Percentiles rank a stretch among this genome's conserved stretches.
These are phyloP conservation scores for Remorina albescens DNA, from an alignment of 2,797 vertebrate genomes.

Conservation along the genomic window DNA sequence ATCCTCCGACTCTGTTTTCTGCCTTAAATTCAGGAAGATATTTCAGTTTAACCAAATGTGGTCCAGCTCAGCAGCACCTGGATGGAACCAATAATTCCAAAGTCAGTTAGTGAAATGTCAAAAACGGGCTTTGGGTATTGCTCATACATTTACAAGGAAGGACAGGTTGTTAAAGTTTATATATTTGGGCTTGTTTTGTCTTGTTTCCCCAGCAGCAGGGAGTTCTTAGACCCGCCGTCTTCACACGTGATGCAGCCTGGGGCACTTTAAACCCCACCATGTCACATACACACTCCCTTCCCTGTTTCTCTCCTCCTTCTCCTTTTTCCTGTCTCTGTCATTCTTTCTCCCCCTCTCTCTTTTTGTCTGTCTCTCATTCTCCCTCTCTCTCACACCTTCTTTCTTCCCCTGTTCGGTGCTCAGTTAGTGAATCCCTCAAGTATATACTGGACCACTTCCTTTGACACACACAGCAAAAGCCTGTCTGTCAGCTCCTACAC, in stretches of 20 bases:
- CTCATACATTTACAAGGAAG: slow-evolving; percentile 64
- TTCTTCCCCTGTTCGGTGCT: slow-evolving; percentile 69
- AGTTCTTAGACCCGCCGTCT: slow-evolving; percentile 70
- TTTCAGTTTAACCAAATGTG: slow-evolving; percentile 28
- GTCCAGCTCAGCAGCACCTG: slow-evolving; percentile 5
- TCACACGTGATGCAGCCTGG: slow-evolving; percentile 70
- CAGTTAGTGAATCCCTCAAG: slow-evolving; percentile 78
- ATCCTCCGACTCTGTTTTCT: slow-evolving; percentile 5
- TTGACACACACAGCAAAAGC: slow-evolving; percentile 76
- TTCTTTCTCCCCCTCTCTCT: slow-evolving; percentile 37
- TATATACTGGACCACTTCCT: slow-evolving; percentile 78
- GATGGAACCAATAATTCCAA: slow-evolving; percentile 31
- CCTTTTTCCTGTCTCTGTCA: slow-evolving; percentile 41
- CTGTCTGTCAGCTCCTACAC: slow-evolving; percentile 71
- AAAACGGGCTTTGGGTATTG: slow-evolving; percentile 61
- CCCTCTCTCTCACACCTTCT: slow-evolving; percentile 51
- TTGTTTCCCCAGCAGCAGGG: slow-evolving; percentile 72
- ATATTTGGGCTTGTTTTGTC: slow-evolving; percentile 73
- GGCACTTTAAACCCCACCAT: slow-evolving; percentile 69
- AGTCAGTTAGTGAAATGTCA: slow-evolving; percentile 63
- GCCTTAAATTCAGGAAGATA: slow-evolving; percentile 11
- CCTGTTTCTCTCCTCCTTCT: slow-evolving; percentile 25
- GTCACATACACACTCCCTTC: slow-evolving; percentile 24
- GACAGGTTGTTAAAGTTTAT: slow-evolving; percentile 74
- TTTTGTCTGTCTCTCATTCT: slow-evolving; percentile 41